phyloP scores from a whole-genome alignment of 2,888 invertebrate species.

The Drosophila bunnanda region DNA sequence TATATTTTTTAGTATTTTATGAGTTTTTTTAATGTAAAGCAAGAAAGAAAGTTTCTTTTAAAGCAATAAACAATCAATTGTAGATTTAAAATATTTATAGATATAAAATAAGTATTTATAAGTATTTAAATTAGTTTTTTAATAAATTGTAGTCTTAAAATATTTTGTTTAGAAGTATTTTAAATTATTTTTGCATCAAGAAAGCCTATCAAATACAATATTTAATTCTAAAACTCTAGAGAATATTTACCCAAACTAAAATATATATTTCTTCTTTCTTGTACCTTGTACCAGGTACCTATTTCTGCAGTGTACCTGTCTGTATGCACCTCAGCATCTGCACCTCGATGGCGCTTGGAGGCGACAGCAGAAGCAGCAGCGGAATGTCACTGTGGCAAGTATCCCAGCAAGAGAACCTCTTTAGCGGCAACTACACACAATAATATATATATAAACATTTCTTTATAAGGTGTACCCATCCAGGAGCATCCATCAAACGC shows the following conservation, averaged over 20 bases:
- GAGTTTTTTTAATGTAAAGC: too few species aligned
- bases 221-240: not conserved
- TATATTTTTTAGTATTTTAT: too few species aligned
- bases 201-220: not conserved
- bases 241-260: not conserved
- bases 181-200: too few species aligned
- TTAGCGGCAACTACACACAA: slow-evolving; percentile 14
- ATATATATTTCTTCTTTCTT: not conserved
- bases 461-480: slow-evolving; percentile 1
- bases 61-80: too few species aligned
- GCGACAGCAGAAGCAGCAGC: slow-evolving; percentile 52
- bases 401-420: slow-evolving; percentile 18
- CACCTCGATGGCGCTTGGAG: slow-evolving; percentile 59
- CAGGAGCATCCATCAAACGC: slow-evolving; percentile 67
- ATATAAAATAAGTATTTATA: too few species aligned
- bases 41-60: too few species aligned
- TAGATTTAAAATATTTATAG: too few species aligned
- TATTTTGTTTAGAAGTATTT: too few species aligned
- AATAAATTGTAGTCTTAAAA: too few species aligned
- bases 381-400: slow-evolving; percentile 65
- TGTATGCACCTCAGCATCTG: not conserved
- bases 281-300: not conserved
- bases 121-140: too few species aligned
- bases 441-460: not conserved
- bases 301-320: not conserved